Conservation (phyloP, 2,797 vertebrate species). For the Microhierax caerulescens region DNA sequence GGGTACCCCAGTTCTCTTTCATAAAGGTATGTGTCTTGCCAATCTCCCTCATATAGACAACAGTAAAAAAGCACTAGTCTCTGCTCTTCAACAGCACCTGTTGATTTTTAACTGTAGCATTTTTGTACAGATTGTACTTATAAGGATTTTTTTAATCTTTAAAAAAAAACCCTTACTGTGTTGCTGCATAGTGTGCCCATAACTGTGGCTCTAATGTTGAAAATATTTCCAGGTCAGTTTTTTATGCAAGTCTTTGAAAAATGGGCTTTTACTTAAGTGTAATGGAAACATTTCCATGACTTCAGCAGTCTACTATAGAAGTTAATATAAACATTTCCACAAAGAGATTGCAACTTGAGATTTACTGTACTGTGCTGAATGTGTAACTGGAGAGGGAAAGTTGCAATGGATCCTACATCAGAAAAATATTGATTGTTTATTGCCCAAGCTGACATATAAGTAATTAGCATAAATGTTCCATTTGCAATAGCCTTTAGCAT, state of each 20-base stretch:
- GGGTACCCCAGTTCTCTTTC: neutral
- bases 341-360: neutral
- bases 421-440: neutral
- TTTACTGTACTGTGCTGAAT: neutral
- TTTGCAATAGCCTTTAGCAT: slow-evolving; percentile 14
- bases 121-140: neutral
- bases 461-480: slow-evolving; percentile 14
- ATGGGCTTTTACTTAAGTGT: neutral
- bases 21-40: neutral
- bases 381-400: neutral
- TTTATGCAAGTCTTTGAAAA: neutral
- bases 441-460: neutral
- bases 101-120: neutral
- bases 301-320: slow-evolving; percentile 11
- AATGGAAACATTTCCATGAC: slow-evolving; percentile 43
- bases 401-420: neutral
- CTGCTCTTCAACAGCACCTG: neutral
- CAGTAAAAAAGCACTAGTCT: neutral
- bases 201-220: neutral
- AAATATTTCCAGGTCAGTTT: neutral
- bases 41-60: neutral
- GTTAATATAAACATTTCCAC: slow-evolving; percentile 40
- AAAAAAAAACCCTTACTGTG: neutral
- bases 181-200: neutral
- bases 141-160: neutral